Base-by-base conservation (phyloP, 2,888 invertebrate genomes). In the Melinopterus prodromus region DNA sequence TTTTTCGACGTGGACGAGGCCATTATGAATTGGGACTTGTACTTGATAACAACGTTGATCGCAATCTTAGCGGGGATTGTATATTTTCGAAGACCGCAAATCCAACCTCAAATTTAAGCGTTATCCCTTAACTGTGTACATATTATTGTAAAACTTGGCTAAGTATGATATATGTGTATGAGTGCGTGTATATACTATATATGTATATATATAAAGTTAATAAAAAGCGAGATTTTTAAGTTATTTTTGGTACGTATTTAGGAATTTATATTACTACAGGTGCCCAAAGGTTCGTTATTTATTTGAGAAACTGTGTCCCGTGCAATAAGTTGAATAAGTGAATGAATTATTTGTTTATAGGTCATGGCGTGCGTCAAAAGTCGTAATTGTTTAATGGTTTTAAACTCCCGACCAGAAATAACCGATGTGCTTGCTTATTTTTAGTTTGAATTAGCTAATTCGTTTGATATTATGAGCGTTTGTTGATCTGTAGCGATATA, bases 1-100 rank as follows among this genome's bases (percentile, higher is more conserved):
- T 88, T 95, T 9, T 91, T 94, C 85, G 91, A 94, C 83, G 90
- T 95, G 86, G 94, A 95, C 85, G 93, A 94, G 79, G 89, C 93
- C 76, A 91, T 97, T 77, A 94, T 96, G 69, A 97, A 98, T 89
- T 99, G 99, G 99, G 99, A 99, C 90, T 91, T 98, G 78, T 98
- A 97, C 90, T 91, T 98, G 85, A 96, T 98, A 85, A 95, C 96
- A 26, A 90, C 94, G 74, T 90, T 98, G 37, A 93, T 96, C 6
- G 93, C 96, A 14, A 90, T 97, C n/a, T 91, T 99, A 76, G 97
- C 96, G 37, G 91, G 95, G 14, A 93, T 98, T 77, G 92, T 97
- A 84, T 96, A 96, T 89, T 93, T 95, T 85, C 91, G 97, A 80
- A 91, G 96, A 84, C 94, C 93, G 6, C 90, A 89, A 38, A 16